These are phyloP conservation scores for Drosophila nikananu DNA, from an alignment of 1,140 invertebrate species.

Conservation along the genomic window DNA sequence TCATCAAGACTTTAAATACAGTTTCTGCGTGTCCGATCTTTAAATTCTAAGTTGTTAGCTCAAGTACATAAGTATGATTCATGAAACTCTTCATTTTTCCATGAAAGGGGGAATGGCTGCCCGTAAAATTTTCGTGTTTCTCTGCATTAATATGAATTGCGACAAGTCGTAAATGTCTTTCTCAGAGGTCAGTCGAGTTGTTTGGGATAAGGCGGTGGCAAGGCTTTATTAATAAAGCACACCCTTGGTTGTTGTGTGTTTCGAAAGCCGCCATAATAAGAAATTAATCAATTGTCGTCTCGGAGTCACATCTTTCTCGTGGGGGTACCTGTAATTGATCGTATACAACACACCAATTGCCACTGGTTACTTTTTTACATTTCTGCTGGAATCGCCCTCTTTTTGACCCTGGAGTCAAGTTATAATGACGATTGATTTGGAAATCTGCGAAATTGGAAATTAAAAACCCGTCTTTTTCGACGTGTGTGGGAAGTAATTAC, in stretches of 20 bases:
- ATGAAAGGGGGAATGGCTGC: conserved; percentile 28
- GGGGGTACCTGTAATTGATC: conserved; percentile 29
- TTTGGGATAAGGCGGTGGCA: conserved; percentile 23
- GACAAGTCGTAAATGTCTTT: conserved; percentile 43
- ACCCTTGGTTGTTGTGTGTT: conserved; percentile 5
- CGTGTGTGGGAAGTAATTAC: conserved; percentile 59
- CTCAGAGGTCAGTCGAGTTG: conserved; percentile 37
- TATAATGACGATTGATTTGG: conserved; percentile 29
- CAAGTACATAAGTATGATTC: conserved; percentile 15
- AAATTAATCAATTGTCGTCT: conserved; percentile 1
- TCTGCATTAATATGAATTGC: conserved; percentile 35
- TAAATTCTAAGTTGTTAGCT: background rate
- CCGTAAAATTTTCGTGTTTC: conserved; percentile 15
- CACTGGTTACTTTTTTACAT: conserved; percentile 24
- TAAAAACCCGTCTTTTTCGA: conserved; percentile 25
- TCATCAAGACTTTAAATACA: conserved; percentile 18
- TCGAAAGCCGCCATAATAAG: background rate
- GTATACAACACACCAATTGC: conserved; percentile 30
- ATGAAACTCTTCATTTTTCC: background rate
- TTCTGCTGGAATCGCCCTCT: conserved; percentile 6
- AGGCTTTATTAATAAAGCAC: conserved; percentile 13
- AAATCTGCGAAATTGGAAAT: conserved; percentile 42
- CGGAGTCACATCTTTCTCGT: conserved; percentile 4
- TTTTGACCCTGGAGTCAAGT: conserved; percentile 30
- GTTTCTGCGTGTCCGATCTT: conserved; percentile 2